phyloP scores from a whole-genome alignment of 2,888 invertebrate genomes.

The Sisyra nigra region DNA sequence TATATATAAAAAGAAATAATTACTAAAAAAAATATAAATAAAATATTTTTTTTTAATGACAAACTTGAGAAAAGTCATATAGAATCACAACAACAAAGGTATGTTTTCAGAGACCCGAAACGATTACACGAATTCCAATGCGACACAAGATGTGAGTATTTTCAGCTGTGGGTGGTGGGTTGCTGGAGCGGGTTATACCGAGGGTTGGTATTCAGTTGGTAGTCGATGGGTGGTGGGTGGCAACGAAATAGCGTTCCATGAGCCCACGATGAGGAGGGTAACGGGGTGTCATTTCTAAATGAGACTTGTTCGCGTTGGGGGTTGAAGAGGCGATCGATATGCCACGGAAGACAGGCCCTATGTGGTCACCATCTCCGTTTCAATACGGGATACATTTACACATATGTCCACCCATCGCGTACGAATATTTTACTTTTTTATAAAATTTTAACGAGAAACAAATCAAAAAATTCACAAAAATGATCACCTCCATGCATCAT shows the following conservation, averaged over 20 bases:
- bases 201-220: too few relatives aligned
- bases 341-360: constrained; percentile 1
- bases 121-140: background rate
- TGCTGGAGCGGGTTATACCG: too few relatives aligned
- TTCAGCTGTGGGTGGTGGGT: background rate
- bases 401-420: background rate
- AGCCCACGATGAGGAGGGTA: background rate
- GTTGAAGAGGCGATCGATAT: constrained; percentile 2
- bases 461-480: background rate
- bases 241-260: too few relatives aligned
- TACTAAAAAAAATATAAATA: too few relatives aligned
- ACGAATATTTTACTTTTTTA: background rate
- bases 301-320: constrained; percentile 4
- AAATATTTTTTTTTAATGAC: too few relatives aligned
- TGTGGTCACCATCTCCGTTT: constrained; percentile 1
- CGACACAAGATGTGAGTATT: background rate
- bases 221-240: too few relatives aligned
- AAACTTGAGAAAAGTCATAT: too few relatives aligned
- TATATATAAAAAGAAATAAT: too few relatives aligned
- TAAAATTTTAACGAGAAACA: background rate
- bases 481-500: background rate
- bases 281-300: constrained; percentile 7
- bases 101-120: background rate
- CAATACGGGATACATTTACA: background rate
- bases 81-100: too few relatives aligned